These are phyloP conservation scores for Remorina albescens DNA, from an alignment of 2,797 vertebrate genomes.

Conservation along the genomic window DNA sequence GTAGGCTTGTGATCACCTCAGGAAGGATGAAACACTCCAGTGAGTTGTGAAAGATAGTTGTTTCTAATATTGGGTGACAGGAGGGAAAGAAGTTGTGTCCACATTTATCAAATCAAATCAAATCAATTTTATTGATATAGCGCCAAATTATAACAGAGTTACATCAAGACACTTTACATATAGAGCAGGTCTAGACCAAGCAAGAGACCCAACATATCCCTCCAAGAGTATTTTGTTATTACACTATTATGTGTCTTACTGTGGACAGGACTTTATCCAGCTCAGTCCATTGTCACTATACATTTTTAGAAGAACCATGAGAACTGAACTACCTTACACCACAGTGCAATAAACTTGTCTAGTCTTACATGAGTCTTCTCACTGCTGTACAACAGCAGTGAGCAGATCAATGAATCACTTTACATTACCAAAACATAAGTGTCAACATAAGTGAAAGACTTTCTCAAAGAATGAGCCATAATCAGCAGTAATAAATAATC, in stretches of 20 bases:
- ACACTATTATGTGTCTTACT: neutral
- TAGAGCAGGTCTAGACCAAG: too few relatives aligned
- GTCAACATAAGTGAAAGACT: neutral
- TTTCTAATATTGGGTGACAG: neutral
- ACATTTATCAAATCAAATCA: too few relatives aligned
- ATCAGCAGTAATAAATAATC: neutral
- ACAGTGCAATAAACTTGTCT: conserved; percentile 50
- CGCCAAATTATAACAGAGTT: too few relatives aligned
- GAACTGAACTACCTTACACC: conserved; percentile 49
- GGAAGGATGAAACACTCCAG: conserved; percentile 2
- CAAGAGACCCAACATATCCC: too few relatives aligned
- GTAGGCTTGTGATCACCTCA: neutral
- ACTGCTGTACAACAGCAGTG: too few relatives aligned
- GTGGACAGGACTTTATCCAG: neutral
- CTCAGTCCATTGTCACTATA: neutral
- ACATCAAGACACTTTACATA: too few relatives aligned
- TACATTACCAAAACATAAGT: neutral
- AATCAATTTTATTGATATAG: too few relatives aligned
- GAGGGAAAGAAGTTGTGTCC: neutral
- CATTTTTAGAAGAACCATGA: conserved; percentile 8
- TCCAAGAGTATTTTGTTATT: neutral
- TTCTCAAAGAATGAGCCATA: neutral
- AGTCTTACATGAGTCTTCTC: too few relatives aligned
- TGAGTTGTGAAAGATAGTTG: conserved; percentile 9
- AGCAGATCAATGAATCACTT: too few relatives aligned